Base-by-base conservation (phyloP, 2,888 invertebrate genomes). In the Cheilosia impressa region DNA sequence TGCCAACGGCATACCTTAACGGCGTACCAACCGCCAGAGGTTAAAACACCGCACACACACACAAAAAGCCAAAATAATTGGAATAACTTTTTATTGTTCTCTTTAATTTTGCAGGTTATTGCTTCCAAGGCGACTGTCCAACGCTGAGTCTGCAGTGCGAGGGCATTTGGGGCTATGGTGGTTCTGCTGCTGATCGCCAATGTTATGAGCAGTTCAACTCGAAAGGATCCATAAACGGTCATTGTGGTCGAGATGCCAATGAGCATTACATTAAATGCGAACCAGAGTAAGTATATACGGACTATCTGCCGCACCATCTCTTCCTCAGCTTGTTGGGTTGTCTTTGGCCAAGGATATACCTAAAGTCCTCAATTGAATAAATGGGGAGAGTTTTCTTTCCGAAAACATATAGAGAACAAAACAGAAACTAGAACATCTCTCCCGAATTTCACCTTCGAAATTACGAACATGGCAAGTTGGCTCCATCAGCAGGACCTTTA, bases 191-290 rank as follows among this genome's bases (percentile, higher is more conserved):
- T 2, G 97, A 98, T 90, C 94, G 94, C 87, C 95, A 97, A 89
- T 99, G 99, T 93, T 99, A 96, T 92, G 97, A 98, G 87, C 96
- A 98, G 92, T 98, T 98, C 93, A 99, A 99, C 92, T 96, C 97
- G 0, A 97, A 98, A 90, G 99, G 99, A 13, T 96, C 97, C 60
- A 96, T 97, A 88, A 98, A 97, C 88, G 99, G 99, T 0, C 98
- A 99, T 92, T 99, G 99, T 91, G 99, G 99, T 53, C 95, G 95
- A 87, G 96, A 97, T 90, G 91, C 92, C 87, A 93, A 93, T 81
- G 96, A 96, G 60, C 95, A 95, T 89, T 97, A 95, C 91, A 93
- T 97, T 89, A 98, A 98, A 92, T 98, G 98, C 92, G 95, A 96
- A 79, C 93, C 94, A 90, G 96, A 96, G 97, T 97, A 92, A 95